phyloP scores from a whole-genome alignment of 2,888 invertebrate species.

The Lypha dubia region DNA sequence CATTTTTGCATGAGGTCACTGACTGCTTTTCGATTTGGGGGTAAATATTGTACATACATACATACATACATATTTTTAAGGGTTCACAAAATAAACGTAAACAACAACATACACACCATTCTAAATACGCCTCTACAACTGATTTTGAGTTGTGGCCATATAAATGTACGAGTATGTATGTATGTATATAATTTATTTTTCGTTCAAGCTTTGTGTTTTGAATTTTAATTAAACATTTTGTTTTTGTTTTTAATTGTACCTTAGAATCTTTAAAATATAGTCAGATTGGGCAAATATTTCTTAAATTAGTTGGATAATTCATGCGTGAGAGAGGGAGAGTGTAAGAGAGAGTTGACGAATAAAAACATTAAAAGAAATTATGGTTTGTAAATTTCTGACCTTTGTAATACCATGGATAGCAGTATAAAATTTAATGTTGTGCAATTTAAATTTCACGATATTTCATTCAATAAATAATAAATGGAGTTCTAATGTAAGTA shows the following conservation, averaged over 20 bases:
- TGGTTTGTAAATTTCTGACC: too few species aligned
- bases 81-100: constrained; percentile 27
- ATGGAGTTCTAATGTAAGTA: too few species aligned
- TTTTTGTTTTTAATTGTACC: background rate
- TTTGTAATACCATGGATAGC: too few species aligned
- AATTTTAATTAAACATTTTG: background rate
- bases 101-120: background rate
- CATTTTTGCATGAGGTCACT: constrained; percentile 54
- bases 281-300: background rate
- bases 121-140: background rate
- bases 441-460: too few species aligned
- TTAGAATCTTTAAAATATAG: background rate
- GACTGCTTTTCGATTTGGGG: constrained; percentile 49
- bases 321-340: too few species aligned
- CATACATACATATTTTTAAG: too few species aligned
- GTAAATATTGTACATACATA: constrained; percentile 24
- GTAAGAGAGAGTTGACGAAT: too few species aligned
- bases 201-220: constrained; percentile 5
- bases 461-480: too few species aligned
- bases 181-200: background rate
- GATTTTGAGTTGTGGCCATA: background rate
- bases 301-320: too few species aligned
- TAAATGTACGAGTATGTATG: too few species aligned
- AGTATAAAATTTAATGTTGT: too few species aligned
- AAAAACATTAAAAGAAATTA: too few species aligned